Percentiles rank a stretch among this genome's conserved stretches.
These are phyloP conservation scores for Hypomesus transpacificus DNA, from an alignment of 2,113 vertebrate species.

Conservation along the genomic window DNA sequence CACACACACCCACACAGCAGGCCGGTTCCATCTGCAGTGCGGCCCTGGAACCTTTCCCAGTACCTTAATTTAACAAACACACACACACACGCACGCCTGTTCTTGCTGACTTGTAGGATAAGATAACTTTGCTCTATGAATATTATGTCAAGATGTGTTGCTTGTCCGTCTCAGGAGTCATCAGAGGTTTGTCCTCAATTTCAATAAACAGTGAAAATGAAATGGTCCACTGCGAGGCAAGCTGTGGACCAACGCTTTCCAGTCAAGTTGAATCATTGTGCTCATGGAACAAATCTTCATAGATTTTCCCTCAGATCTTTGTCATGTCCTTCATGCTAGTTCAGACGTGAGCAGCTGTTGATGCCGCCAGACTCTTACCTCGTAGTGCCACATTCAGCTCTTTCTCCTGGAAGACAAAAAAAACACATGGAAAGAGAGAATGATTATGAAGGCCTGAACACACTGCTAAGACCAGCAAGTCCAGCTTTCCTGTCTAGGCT, in stretches of 20 bases:
- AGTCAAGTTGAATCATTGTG: too few species aligned
- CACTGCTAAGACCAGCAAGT: conserved; percentile 18
- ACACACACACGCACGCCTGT: neutral
- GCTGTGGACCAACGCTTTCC: neutral
- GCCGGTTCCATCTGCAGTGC: conserved; percentile 2
- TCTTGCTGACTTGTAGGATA: too few species aligned
- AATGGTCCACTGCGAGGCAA: too few species aligned
- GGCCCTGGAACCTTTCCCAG: conserved; percentile 10
- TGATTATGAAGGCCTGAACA: conserved; percentile 39
- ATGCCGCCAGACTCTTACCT: too few species aligned
- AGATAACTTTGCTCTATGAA: too few species aligned
- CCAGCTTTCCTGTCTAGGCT: conserved; percentile 26
- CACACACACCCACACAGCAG: neutral
- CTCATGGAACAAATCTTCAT: too few species aligned
- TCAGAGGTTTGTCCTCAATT: too few species aligned
- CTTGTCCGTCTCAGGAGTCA: too few species aligned
- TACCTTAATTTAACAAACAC: neutral
- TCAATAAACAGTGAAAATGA: too few species aligned
- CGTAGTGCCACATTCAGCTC: conserved; percentile 94
- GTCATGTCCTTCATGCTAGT: too few species aligned
- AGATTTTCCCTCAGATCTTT: neutral
- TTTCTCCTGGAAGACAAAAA: conserved; percentile 77
- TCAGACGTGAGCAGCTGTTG: neutral
- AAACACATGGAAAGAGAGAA: conserved; percentile 31
- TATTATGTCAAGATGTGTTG: too few species aligned